Evolutionary conservation across 2,888 invertebrate species (phyloP).

Genomic region (Phortica okadai): DNA sequence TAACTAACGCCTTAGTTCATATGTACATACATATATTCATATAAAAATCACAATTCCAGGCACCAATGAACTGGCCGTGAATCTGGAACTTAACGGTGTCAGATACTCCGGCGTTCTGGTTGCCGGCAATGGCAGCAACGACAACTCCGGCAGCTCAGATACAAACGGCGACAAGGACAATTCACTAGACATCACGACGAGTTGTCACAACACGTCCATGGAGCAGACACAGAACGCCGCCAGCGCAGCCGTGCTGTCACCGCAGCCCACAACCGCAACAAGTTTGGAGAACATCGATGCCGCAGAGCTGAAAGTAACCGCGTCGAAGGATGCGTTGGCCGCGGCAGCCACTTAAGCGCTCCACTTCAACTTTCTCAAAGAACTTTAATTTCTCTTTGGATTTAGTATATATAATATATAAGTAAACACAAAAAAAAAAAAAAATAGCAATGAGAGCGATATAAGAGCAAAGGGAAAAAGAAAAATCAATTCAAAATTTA

Average conservation of each 20-base stretch:
- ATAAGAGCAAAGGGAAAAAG: constrained; percentile 47
- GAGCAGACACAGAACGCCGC: not conserved
- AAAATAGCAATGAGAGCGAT: not conserved
- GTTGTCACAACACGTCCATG: not conserved
- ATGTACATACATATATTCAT: not conserved
- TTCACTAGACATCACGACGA: constrained; percentile 15
- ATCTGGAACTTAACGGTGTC: constrained; percentile 96
- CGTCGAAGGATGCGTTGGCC: not conserved
- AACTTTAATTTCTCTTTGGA: not conserved
- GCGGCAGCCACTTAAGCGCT: constrained; percentile 34
- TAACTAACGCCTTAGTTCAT: constrained; percentile 17
- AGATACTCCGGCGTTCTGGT: constrained; percentile 97
- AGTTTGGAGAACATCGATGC: constrained; percentile 28
- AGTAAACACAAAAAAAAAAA: constrained; percentile 7
- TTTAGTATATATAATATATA: not conserved
- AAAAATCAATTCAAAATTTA: constrained; percentile 28
- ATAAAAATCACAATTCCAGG: not conserved
- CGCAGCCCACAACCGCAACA: not conserved
- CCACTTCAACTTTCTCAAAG: constrained; percentile 49
- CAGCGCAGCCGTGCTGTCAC: not conserved
- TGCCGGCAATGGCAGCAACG: constrained; percentile 78
- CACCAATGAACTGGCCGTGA: constrained; percentile 88
- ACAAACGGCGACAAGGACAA: constrained; percentile 32
- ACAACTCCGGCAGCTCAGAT: constrained; percentile 29
- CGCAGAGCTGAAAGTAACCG: not conserved